A percentile compares a stretch with the other conserved stretches of the same genome.
These are phyloP conservation scores for Cantharis rufa DNA, from an alignment of 2,888 invertebrate species.

Conservation along the genomic window DNA sequence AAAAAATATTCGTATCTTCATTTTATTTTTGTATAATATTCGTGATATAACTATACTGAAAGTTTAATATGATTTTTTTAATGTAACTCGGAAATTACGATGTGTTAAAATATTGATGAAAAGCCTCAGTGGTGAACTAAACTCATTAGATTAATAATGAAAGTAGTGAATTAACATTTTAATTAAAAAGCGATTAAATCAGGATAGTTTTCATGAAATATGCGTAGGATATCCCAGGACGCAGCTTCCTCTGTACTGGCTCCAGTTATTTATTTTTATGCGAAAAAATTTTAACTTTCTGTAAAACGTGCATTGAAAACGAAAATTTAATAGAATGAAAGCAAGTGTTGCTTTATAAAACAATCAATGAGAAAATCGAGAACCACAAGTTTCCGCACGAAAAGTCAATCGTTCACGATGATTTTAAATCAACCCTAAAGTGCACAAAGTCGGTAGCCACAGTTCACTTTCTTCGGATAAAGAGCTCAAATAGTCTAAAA, in stretches of 20 bases:
- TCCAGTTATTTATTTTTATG: neutral
- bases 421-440: slow-evolving; percentile 29
- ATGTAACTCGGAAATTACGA: no score
- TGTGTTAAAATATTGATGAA: no score
- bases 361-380: slow-evolving; percentile 11
- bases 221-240: neutral
- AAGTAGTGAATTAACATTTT: no score
- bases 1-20: no score
- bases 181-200: neutral
- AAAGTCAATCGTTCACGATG: slow-evolving; percentile 20
- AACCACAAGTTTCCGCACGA: slow-evolving; percentile 7
- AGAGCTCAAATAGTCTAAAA: slow-evolving; percentile 18
- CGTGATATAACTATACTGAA: no score
- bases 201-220: neutral
- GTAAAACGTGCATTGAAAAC: neutral
- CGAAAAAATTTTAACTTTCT: neutral
- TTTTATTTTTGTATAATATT: no score
- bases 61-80: neutral
- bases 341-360: neutral
- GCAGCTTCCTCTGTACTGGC: neutral
- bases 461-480: slow-evolving; percentile 22
- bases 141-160: no score
- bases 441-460: slow-evolving; percentile 25
- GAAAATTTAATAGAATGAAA: neutral
- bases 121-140: no score